These are phyloP conservation scores for Pyrochroa serraticornis DNA, from an alignment of 2,888 invertebrate species.

Conservation along the genomic window DNA sequence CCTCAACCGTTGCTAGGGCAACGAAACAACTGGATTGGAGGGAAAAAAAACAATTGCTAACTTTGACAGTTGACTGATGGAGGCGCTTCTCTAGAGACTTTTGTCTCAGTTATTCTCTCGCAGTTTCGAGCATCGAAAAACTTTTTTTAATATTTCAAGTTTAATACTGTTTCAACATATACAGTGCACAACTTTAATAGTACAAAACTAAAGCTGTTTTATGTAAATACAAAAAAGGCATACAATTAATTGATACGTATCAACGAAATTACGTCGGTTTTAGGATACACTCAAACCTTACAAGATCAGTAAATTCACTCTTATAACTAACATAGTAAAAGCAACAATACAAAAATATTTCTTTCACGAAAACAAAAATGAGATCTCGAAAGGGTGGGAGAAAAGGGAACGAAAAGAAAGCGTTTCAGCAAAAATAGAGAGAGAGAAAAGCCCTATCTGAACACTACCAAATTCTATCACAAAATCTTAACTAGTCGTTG, in stretches of 20 bases:
- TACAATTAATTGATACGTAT: slow-evolving; percentile 45
- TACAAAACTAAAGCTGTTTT: slow-evolving; percentile 50
- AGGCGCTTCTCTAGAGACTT: no score
- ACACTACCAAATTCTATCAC: slow-evolving; percentile 33
- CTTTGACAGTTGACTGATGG: no score
- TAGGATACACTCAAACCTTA: slow-evolving; percentile 14
- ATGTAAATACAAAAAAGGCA: slow-evolving; percentile 45
- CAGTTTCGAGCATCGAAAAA: slow-evolving; percentile 2
- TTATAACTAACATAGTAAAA: slow-evolving; percentile 10
- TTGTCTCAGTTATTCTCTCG: no score
- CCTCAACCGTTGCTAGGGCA: no score
- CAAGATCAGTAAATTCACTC: slow-evolving; percentile 16
- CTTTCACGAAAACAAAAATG: slow-evolving; percentile 13
- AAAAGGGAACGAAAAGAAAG: slow-evolving; percentile 3
- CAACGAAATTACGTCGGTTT: slow-evolving; percentile 15
- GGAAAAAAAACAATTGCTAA: no score
- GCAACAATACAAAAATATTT: slow-evolving; percentile 17
- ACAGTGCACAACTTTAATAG: slow-evolving; percentile 48
- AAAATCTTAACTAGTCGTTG: slow-evolving; percentile 34
- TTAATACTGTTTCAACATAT: slow-evolving; percentile 54
- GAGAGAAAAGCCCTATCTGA: slow-evolving; percentile 24
- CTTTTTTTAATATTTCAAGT: slow-evolving; percentile 46
- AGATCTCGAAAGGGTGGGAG: slow-evolving; percentile 17
- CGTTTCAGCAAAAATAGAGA: neutral
- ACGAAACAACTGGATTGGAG: no score